Evolutionary conservation across 2,797 vertebrate genomes (phyloP), one percentile per base, ranked within the genome.

Genomic region (Danio kyathit): DNA sequence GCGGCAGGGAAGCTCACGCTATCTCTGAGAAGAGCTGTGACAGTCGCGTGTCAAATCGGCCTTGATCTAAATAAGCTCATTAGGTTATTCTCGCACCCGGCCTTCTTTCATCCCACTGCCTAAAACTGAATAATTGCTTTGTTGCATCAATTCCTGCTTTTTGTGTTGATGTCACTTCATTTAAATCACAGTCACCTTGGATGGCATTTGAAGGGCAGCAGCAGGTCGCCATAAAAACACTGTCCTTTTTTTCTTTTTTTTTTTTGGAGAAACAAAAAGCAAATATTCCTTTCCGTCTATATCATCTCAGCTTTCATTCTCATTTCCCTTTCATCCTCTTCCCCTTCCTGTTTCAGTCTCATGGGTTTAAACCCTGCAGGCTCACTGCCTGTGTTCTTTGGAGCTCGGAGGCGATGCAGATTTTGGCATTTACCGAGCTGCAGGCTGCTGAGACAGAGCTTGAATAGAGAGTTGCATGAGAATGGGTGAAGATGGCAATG

Each of bases 361-460:
- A 75, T 49, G 74, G 80, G 84, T 64, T 29, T 81, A 56, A 76
- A 76, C 86, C 74, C 80, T 9, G 81, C 71, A 82, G 84, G 61
- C 11, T 76, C 54, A 61, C 56, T 88, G 48, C 48, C 88, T 66
- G 67, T 87, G 84, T 91, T 89, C 88, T 82, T 76, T 43, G 86
- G 74, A 86, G 82, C 88, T 79, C 65, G 84, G 85, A 90, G 83
- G 73, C 81, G 43, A 89, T 90, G 90, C 89, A 88, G 88, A 91
- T 91, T 92, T 88, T 88, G 85, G 87, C 89, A 89, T 90, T 92
- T 90, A 89, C 83, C 86, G 80, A 87, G 86, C 80, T 76, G 80
- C 88, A 85, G 80, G 84, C 78, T 61, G 82, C 86, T 88, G 56
- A 82, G 76, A 63, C 80, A n/a, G 49, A 3, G 2, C 29, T 57